Conservation (phyloP, 2,888 invertebrate species). For the Vanessa cardui region DNA sequence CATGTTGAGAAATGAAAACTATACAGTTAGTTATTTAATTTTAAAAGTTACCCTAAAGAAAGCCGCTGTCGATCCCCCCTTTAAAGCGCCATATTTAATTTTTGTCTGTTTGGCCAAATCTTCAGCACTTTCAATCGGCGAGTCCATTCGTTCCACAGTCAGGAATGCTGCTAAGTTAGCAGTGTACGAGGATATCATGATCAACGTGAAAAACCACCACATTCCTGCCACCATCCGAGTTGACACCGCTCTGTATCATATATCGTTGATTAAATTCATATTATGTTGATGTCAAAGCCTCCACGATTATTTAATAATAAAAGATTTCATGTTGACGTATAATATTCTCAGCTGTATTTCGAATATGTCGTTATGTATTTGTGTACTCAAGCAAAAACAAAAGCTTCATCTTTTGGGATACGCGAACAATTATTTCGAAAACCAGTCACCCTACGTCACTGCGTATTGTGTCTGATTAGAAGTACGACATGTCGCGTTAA, state of each 20-base stretch:
- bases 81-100: constrained; percentile 97
- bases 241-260: constrained; percentile 87
- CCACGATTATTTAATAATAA: background rate
- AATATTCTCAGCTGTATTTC: too few relatives aligned
- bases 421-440: constrained; percentile 25
- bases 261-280: constrained; percentile 20
- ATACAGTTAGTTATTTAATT: background rate
- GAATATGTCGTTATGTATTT: background rate
- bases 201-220: constrained; percentile 98
- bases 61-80: constrained; percentile 95
- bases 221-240: constrained; percentile 95
- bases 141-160: constrained; percentile 96
- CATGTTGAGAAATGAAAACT: background rate
- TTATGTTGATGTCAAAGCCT: background rate
- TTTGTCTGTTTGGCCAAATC: constrained; percentile 98
- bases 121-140: constrained; percentile 97
- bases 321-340: background rate
- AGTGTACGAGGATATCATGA: constrained; percentile 98
- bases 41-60: constrained; percentile 92
- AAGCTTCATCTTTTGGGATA: background rate
- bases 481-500: constrained; percentile 15
- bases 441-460: constrained; percentile 17
- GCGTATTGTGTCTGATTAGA: constrained; percentile 19
- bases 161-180: constrained; percentile 97
- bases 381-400: background rate